A percentile compares a stretch with the other conserved stretches of the same genome.
These are phyloP conservation scores for Melozone crissalis DNA, from an alignment of 2,113 vertebrate genomes.

Conservation along the genomic window DNA sequence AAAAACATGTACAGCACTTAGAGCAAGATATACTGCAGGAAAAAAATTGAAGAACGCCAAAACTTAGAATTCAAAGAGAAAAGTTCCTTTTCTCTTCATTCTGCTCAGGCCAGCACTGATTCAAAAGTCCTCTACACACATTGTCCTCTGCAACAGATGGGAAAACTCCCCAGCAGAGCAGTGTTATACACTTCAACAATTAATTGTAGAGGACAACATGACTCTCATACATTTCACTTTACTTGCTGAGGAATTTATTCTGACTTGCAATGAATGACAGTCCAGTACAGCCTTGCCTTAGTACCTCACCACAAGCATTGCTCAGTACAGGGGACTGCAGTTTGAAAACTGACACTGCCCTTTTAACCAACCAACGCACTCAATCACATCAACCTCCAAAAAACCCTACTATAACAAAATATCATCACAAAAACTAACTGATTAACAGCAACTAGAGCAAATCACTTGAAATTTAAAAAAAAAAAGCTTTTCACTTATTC, in stretches of 20 bases:
- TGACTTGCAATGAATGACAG: not conserved
- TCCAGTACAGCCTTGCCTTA: not conserved
- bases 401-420: not conserved
- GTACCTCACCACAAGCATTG: not conserved
- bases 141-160: not conserved
- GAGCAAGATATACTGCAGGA: not conserved
- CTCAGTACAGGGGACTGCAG: not conserved
- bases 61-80: not conserved
- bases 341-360: not conserved
- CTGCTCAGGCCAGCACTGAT: not conserved
- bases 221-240: not conserved
- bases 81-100: not conserved
- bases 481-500: not conserved
- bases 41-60: fast-evolving
- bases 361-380: not conserved
- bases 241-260: not conserved
- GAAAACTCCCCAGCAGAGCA: not conserved
- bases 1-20: not conserved
- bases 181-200: not conserved
- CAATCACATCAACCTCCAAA: not conserved
- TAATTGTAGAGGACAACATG: not conserved
- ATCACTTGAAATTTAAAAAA: not conserved
- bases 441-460: not conserved
- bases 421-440: not conserved
- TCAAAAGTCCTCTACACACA: not conserved